Percentiles rank a stretch among this genome's conserved stretches.
These are phyloP conservation scores for Apodemus sylvaticus DNA, from an alignment of 2,113 vertebrate species.

Conservation along the genomic window DNA sequence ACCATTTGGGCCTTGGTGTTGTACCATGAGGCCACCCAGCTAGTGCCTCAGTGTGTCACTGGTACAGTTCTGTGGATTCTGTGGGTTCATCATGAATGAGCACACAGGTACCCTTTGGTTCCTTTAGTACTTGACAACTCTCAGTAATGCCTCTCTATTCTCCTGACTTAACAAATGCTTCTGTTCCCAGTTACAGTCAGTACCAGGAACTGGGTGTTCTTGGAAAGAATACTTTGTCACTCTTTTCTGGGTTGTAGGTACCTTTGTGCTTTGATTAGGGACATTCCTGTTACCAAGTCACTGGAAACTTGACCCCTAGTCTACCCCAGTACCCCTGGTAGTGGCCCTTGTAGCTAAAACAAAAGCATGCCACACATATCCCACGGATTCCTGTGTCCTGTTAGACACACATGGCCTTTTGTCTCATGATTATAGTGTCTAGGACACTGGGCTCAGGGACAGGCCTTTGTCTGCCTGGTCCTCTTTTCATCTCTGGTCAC, in stretches of 20 bases:
- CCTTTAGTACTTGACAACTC: not conserved
- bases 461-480: not conserved
- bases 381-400: not conserved
- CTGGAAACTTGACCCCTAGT: not conserved
- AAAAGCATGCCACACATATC: not conserved
- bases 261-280: not conserved
- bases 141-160: not conserved
- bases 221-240: not conserved
- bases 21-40: not conserved
- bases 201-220: not conserved
- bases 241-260: not conserved
- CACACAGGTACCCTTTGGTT: not conserved
- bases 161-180: no score
- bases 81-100: rapidly evolving
- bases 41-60: no score
- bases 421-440: not conserved
- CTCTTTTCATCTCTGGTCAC: not conserved
- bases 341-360: not conserved
- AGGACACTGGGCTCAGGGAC: not conserved
- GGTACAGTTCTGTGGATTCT: not conserved
- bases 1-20: not conserved
- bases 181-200: not conserved
- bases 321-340: not conserved
- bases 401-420: not conserved
- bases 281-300: not conserved